Percentiles rank a stretch among this genome's conserved stretches.
Conservation (phyloP, 2,113 vertebrate genomes). For the Gobiocypris rarus region DNA sequence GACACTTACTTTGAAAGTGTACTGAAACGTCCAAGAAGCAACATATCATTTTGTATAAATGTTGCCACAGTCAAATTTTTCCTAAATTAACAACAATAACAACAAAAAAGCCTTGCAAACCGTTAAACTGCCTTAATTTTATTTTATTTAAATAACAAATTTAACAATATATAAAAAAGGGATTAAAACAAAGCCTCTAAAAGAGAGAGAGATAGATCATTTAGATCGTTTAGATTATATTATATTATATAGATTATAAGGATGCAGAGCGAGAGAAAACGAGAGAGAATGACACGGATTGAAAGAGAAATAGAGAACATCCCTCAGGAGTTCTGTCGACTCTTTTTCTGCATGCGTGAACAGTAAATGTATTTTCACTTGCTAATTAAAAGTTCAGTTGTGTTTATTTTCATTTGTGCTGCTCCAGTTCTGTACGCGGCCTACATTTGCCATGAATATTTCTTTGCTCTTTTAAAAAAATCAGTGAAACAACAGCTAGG, state of each 20-base stretch:
- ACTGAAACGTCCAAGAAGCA: no score
- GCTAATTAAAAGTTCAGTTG: constrained; percentile 42
- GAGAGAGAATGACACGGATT: background rate
- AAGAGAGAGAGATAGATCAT: background rate
- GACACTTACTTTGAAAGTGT: no score
- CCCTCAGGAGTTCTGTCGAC: constrained; percentile 18
- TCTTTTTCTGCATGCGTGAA: constrained; percentile 44
- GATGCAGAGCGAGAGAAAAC: background rate
- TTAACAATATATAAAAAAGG: background rate
- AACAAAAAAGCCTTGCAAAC: background rate
- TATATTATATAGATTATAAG: no score
- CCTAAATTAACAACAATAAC: background rate
- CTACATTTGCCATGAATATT: constrained; percentile 24
- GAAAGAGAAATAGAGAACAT: background rate
- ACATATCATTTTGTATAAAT: no score
- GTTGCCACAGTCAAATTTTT: no score
- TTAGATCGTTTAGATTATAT: no score
- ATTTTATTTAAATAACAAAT: background rate
- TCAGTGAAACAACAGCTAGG: background rate
- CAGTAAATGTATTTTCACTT: constrained; percentile 44
- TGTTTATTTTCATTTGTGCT: constrained; percentile 45
- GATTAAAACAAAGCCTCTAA: background rate
- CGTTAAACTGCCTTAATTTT: background rate
- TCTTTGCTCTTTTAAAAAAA: background rate
- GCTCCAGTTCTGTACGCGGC: constrained; percentile 35